Conservation (phyloP, 2,888 invertebrate genomes). For the Mystacides longicornis region DNA sequence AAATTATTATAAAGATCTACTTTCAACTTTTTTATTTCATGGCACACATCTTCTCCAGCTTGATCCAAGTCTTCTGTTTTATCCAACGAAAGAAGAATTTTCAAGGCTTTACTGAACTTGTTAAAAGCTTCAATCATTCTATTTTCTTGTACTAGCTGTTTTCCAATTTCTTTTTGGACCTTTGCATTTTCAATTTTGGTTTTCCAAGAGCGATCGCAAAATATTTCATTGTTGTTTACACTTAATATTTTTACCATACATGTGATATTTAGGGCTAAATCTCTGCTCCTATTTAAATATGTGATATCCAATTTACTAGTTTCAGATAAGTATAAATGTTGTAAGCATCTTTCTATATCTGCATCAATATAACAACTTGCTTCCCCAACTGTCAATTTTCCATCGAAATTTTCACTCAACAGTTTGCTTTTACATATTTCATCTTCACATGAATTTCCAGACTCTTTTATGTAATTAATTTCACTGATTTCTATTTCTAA, state of each 20-base stretch:
- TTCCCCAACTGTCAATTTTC: constrained; percentile 45
- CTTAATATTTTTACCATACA: constrained; percentile 40
- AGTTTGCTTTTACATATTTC: constrained; percentile 34
- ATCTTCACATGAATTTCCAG: constrained; percentile 22
- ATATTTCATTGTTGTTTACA: constrained; percentile 41
- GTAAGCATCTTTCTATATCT: constrained; percentile 47
- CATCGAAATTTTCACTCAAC: constrained; percentile 38
- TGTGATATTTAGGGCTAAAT: constrained; percentile 34
- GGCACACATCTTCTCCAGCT: constrained; percentile 42
- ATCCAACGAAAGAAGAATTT: constrained; percentile 61
- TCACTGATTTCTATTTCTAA: constrained; percentile 38
- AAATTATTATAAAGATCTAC: constrained; percentile 71
- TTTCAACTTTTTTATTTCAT: constrained; percentile 52
- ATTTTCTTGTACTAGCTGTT: constrained; percentile 56
- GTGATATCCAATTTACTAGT: constrained; percentile 37
- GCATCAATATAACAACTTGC: constrained; percentile 43
- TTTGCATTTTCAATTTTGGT: constrained; percentile 45
- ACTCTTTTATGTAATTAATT: constrained; percentile 33
- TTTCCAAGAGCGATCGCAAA: constrained; percentile 52
- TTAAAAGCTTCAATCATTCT: constrained; percentile 61
- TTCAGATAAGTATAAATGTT: constrained; percentile 48
- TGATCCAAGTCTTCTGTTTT: constrained; percentile 49
- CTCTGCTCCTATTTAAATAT: constrained; percentile 35
- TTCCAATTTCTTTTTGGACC: constrained; percentile 52
- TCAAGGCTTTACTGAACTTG: constrained; percentile 66